Conservation (phyloP, 2,797 vertebrate genomes). For the Rhabdophis nuchalis region DNA sequence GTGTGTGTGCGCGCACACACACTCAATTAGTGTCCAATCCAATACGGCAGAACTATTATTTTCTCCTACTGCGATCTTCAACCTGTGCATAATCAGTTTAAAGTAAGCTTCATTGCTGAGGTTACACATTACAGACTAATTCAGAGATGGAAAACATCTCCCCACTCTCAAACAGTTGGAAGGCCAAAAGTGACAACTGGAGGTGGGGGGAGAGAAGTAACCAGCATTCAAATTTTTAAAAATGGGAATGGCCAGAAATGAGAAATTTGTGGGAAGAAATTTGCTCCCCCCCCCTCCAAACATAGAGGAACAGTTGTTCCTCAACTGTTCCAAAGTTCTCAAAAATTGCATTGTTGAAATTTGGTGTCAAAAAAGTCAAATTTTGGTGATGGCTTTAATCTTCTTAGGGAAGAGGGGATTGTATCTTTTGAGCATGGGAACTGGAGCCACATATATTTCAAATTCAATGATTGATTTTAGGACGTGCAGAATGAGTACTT, state of each 20-base stretch:
- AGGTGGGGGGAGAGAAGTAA: neutral
- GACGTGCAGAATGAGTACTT: neutral
- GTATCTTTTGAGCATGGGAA: neutral
- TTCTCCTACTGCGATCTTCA: neutral
- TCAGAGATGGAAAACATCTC: neutral
- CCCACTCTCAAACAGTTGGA: neutral
- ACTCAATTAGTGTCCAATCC: neutral
- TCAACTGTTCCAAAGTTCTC: neutral
- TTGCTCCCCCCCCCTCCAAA: neutral
- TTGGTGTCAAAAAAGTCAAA: neutral
- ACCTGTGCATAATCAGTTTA: neutral
- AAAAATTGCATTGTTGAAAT: neutral
- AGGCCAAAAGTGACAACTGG: neutral
- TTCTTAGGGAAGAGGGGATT: neutral
- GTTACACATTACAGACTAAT: neutral
- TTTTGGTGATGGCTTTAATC: neutral
- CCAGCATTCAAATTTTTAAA: neutral
- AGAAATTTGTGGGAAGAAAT: neutral
- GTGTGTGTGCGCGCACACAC: no score
- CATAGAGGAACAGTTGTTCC: neutral
- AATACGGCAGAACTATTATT: neutral
- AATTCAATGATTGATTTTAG: neutral
- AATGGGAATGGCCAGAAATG: neutral
- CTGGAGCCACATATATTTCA: neutral
- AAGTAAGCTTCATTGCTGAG: neutral